Evolutionary conservation across 2,113 vertebrate species (phyloP), one percentile per base, ranked within the genome.

Genomic region (Pachycephala philippinensis): DNA sequence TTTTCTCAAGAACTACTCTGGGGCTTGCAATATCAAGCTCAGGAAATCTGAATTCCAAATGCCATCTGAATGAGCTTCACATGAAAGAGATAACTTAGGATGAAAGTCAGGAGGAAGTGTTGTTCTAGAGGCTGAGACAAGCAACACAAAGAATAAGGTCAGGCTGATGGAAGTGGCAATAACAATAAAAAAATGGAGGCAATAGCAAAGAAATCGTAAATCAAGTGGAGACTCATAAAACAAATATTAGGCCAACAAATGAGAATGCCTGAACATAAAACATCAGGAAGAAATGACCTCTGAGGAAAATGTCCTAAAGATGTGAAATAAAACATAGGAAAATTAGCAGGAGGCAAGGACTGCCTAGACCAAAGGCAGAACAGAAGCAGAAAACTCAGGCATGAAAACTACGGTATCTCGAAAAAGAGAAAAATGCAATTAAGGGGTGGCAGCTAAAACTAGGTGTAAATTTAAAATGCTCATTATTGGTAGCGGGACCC

Each of bases 71-170:
- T 33, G 60, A 88, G 22, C 35, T 40, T 88, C 24, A 57, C 52
- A 37, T 93, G 85, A 93, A 95, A 84, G 35, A 84, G 31, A 23
- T 78, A 93, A 90, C 92, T 89, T 78, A 82, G 52, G 37, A 90
- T 92, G 60, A 95, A 95, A 95, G 64, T 35, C 20, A 86, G 70
- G 53, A 60, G 16, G 28, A 80, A 76, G 23, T 24, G 8, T 52
- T 54, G 35, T 63, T 94, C 37, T 64, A 39, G 64, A 88, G 42
- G 33, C 39, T 72, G 68, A 95, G 42, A 88, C 52, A 23, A 60
- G 61, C 74, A 81, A 37, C 42, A 77, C 24, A 68, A 70, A 68
- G 52, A 59, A 19, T 65, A 65, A 70, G 76, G 76, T 81, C 83
- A 64, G 44, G 13, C 10, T 78, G 64, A 60, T 86, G 53, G 64